Percentiles rank a stretch among this genome's conserved stretches.
phyloP scores from a whole-genome alignment of 2,797 vertebrate genomes.

The Bufotes viridis region DNA sequence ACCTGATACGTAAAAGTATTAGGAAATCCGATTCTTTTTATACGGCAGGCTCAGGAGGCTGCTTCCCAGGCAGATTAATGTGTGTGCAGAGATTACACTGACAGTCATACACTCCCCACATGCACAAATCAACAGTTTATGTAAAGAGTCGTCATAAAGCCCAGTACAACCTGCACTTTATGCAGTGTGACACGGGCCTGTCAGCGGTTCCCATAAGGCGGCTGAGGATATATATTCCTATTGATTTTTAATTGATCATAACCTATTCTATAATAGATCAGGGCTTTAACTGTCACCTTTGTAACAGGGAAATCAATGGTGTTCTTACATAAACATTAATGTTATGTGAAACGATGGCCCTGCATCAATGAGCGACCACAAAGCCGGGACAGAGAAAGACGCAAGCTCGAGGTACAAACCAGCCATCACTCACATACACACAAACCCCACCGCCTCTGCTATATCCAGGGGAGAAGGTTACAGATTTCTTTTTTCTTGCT shows the following conservation, averaged over 20 bases:
- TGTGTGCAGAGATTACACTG: not conserved
- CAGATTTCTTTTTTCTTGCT: not conserved
- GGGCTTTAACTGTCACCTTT: conserved; percentile 38
- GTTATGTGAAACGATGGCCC: conserved; percentile 39
- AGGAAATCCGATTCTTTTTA: not conserved
- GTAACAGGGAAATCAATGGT: conserved; percentile 53
- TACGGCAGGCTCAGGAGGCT: not conserved
- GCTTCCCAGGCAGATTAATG: conserved; percentile 5
- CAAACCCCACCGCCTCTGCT: not conserved
- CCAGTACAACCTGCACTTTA: conserved; percentile 3
- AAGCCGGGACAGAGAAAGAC: not conserved
- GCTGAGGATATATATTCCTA: conserved; percentile 34
- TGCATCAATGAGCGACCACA: not conserved
- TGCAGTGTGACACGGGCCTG: conserved; percentile 39
- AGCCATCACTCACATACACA: not conserved
- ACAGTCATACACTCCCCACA: conserved; percentile 5
- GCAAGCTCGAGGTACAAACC: not conserved
- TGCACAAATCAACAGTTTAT: not conserved
- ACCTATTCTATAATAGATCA: conserved; percentile 43
- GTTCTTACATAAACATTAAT: conserved; percentile 50
- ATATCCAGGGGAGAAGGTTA: not conserved
- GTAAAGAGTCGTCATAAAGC: conserved; percentile 5
- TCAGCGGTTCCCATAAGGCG: conserved; percentile 43
- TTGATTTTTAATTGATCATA: conserved; percentile 57
- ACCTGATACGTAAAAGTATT: not conserved